phyloP scores from a whole-genome alignment of 2,797 vertebrate genomes.

The Perodicticus potto region DNA sequence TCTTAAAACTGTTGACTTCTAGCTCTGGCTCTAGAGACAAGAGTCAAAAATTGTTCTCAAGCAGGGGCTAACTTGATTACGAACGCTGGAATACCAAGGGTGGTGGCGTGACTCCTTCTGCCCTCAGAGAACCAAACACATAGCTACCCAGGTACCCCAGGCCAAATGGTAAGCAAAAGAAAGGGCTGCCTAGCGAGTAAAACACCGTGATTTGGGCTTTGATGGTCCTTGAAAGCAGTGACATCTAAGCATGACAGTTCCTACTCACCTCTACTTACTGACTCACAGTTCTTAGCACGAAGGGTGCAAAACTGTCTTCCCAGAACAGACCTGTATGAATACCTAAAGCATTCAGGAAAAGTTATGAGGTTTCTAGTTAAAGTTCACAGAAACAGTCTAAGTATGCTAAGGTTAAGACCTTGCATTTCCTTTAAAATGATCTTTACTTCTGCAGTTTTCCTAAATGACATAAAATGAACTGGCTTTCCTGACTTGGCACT shows the following conservation, averaged over 20 bases:
- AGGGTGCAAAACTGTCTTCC: background rate
- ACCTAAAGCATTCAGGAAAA: background rate
- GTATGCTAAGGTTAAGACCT: background rate
- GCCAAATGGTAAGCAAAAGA: background rate
- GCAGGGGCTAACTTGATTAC: constrained; percentile 30
- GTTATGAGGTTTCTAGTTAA: background rate
- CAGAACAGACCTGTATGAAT: background rate
- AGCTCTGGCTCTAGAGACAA: constrained; percentile 51
- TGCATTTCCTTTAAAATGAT: background rate
- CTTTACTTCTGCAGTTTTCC: background rate
- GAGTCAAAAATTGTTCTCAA: constrained; percentile 60
- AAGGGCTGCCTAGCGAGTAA: background rate
- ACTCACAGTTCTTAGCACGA: background rate
- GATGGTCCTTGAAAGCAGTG: background rate
- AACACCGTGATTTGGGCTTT: background rate
- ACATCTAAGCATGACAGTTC: background rate
- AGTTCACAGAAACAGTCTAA: background rate
- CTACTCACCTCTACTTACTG: background rate
- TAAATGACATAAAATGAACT: background rate
- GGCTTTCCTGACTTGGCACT: background rate
- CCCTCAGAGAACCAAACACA: constrained; percentile 65
- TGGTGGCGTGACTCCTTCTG: constrained; percentile 49
- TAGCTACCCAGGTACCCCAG: constrained; percentile 25
- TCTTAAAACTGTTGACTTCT: background rate
- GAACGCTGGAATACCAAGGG: constrained; percentile 65